Conservation (phyloP, 2,113 vertebrate genomes). For the Hemichromis elongatus region DNA sequence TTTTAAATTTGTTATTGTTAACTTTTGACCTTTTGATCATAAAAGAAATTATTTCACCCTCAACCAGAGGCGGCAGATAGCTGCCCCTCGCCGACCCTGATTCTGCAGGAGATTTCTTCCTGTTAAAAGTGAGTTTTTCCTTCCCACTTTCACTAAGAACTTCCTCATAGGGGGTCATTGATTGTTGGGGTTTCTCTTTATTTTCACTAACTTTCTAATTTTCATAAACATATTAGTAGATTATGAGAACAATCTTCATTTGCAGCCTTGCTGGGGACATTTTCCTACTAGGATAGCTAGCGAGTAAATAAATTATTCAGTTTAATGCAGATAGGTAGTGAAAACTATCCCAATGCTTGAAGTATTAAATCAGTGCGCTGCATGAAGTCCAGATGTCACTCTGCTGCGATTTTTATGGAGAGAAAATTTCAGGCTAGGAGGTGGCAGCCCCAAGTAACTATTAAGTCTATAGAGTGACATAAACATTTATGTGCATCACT, state of each 20-base stretch:
- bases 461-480: conserved; percentile 32
- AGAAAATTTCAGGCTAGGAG: conserved; percentile 36
- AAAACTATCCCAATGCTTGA: conserved; percentile 11
- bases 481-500: conserved; percentile 54
- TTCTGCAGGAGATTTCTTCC: not conserved
- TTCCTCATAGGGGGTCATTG: not conserved
- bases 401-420: conserved; percentile 36
- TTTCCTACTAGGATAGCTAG: not conserved
- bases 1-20: not conserved
- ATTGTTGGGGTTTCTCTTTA: not conserved
- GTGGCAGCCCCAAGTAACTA: conserved; percentile 47
- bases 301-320: not conserved
- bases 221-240: not conserved
- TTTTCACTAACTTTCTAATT: not conserved
- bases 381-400: conserved; percentile 57
- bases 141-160: not conserved
- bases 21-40: not conserved
- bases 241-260: not conserved
- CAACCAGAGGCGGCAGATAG: not conserved
- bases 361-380: conserved; percentile 12
- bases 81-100: not conserved
- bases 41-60: not conserved
- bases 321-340: conserved; percentile 10
- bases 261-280: not conserved
- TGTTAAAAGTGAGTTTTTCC: not conserved